Conservation (phyloP, 2,888 invertebrate genomes). For the Eupithecia vulgata region DNA sequence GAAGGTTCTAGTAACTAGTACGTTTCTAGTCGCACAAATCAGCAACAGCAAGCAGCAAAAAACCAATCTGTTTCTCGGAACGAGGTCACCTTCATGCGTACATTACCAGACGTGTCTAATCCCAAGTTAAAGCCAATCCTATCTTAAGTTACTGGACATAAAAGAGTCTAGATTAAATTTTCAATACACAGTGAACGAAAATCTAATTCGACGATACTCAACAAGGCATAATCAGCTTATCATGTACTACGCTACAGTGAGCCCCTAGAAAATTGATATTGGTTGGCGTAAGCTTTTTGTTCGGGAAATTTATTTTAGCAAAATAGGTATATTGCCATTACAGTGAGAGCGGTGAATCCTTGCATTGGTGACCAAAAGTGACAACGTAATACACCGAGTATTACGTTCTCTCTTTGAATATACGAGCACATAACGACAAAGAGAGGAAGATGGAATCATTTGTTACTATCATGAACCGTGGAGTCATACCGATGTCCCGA, state of each 20-base stretch:
- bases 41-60: background rate
- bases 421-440: background rate
- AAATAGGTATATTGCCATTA: constrained; percentile 2
- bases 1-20: background rate
- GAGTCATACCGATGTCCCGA: background rate
- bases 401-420: background rate
- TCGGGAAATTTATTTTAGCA: constrained; percentile 21
- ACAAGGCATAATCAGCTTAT: constrained; percentile 28
- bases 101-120: constrained; percentile 15
- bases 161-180: constrained; percentile 22
- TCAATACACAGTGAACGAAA: constrained; percentile 23
- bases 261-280: constrained; percentile 31
- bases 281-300: constrained; percentile 27
- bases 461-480: background rate
- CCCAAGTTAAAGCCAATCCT: background rate
- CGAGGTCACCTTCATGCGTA: constrained; percentile 9
- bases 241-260: constrained; percentile 25
- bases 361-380: background rate
- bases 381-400: too few relatives aligned
- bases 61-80: constrained; percentile 10
- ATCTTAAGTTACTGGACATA: constrained; percentile 7
- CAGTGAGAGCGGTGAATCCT: background rate
- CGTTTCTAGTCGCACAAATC: background rate
- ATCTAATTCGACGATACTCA: constrained; percentile 27
- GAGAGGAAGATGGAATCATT: background rate